These are phyloP conservation scores for Bombus breviceps DNA, from an alignment of 1,140 invertebrate genomes.

Conservation along the genomic window DNA sequence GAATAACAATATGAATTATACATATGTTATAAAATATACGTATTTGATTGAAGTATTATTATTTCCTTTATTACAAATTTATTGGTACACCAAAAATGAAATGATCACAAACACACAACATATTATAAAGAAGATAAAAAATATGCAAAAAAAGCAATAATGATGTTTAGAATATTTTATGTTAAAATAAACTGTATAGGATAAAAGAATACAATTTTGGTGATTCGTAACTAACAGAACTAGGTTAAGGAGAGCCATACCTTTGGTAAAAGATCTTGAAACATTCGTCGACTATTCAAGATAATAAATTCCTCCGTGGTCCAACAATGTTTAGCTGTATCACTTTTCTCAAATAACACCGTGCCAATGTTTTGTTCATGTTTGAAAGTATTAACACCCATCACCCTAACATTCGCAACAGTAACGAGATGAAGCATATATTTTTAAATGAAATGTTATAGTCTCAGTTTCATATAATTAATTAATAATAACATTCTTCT, in stretches of 20 bases:
- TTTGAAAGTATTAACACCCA: slow-evolving; percentile 53
- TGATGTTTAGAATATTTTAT: neutral
- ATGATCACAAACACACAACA: too few relatives aligned
- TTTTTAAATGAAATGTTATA: neutral
- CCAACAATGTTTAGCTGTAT: slow-evolving; percentile 73
- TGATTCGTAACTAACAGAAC: neutral
- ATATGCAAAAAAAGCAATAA: neutral
- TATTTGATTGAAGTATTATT: too few relatives aligned
- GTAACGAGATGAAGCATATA: neutral
- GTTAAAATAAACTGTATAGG: too few relatives aligned
- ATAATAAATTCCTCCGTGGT: slow-evolving; percentile 72
- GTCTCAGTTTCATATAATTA: neutral
- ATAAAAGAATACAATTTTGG: neutral
- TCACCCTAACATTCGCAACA: slow-evolving; percentile 30
- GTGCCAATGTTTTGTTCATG: slow-evolving; percentile 70
- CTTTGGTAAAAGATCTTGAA: slow-evolving; percentile 76
- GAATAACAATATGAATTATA: too few relatives aligned
- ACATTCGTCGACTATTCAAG: slow-evolving; percentile 71
- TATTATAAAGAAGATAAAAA: neutral
- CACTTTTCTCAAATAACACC: slow-evolving; percentile 74
- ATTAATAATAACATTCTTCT: neutral
- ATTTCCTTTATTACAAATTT: too few relatives aligned
- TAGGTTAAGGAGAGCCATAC: slow-evolving; percentile 49
- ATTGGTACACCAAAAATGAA: too few relatives aligned
- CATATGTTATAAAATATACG: too few relatives aligned